Evolutionary conservation across 2,888 invertebrate genomes (phyloP).

Genomic region (Chloroclysta siterata): DNA sequence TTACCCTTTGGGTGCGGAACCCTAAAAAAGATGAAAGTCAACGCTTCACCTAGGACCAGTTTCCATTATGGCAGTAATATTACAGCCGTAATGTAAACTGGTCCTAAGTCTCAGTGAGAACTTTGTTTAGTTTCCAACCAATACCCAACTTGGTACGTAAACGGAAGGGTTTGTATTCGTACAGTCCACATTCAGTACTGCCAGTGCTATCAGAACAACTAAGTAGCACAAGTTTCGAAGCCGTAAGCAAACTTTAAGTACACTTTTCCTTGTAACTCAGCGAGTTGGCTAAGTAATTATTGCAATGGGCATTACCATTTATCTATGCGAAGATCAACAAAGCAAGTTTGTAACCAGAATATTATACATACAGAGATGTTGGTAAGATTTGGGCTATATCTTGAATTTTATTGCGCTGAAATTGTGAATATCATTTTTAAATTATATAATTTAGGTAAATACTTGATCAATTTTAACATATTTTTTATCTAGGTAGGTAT

Average conservation of each 20-base stretch:
- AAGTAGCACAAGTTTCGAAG: constrained; percentile 40
- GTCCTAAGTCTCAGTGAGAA: not conserved
- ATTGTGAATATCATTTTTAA: too few species aligned
- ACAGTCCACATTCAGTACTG: constrained; percentile 34
- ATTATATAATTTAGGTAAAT: too few species aligned
- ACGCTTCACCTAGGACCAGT: too few species aligned
- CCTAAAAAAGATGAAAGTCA: too few species aligned
- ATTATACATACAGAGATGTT: not conserved
- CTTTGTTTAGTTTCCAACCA: constrained; percentile 10
- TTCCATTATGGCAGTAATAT: too few species aligned
- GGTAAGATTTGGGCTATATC: too few species aligned
- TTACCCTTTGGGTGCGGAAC: too few species aligned
- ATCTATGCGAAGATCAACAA: constrained; percentile 18
- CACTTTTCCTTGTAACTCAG: constrained; percentile 44
- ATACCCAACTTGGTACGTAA: constrained; percentile 23
- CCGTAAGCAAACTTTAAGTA: constrained; percentile 43
- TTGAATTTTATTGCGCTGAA: too few species aligned
- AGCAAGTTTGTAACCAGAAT: not conserved
- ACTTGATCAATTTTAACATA: too few species aligned
- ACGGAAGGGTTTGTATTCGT: constrained; percentile 22
- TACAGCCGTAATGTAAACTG: not conserved
- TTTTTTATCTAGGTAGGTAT: too few species aligned
- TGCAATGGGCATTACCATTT: constrained; percentile 39
- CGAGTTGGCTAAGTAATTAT: constrained; percentile 46
- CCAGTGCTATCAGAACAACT: constrained; percentile 39